Evolutionary conservation across 2,797 vertebrate genomes (phyloP).

Genomic region (Hyperoplus immaculatus): DNA sequence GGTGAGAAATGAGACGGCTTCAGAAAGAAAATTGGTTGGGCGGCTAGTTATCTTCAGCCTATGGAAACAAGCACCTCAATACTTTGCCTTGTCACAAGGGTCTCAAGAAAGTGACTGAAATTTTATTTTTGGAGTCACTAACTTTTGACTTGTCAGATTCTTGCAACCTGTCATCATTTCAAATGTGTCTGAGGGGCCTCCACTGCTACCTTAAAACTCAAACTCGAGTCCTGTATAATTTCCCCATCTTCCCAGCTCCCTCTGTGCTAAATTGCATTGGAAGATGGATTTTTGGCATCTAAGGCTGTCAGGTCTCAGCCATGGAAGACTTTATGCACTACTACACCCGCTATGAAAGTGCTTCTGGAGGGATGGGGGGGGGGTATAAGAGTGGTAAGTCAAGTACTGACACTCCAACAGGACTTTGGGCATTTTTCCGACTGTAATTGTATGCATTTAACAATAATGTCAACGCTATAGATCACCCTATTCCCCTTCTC

Average conservation of each 20-base stretch:
- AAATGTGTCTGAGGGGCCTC: constrained; percentile 79
- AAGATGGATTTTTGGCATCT: constrained; percentile 85
- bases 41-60: constrained; percentile 68
- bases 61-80: constrained; percentile 74
- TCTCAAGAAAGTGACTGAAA: constrained; percentile 81
- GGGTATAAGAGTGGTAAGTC: constrained; percentile 77
- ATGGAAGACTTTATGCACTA: constrained; percentile 84
- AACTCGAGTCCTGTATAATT: constrained; percentile 89
- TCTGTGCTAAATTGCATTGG: constrained; percentile 85
- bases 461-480: constrained; percentile 69
- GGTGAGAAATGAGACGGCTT: constrained; percentile 62
- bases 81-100: constrained; percentile 73
- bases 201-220: constrained; percentile 87
- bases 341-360: constrained; percentile 85
- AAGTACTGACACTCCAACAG: constrained; percentile 83
- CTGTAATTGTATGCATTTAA: constrained; percentile 80
- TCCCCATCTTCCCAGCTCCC: constrained; percentile 87
- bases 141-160: constrained; percentile 88
- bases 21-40: constrained; percentile 53
- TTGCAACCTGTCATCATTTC: constrained; percentile 87
- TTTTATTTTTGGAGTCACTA: constrained; percentile 86
- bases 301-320: constrained; percentile 84
- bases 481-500: constrained; percentile 40
- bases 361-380: constrained; percentile 82
- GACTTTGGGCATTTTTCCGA: constrained; percentile 75